These are phyloP conservation scores for Heterotis niloticus DNA, from an alignment of 2,113 vertebrate genomes.

Conservation along the genomic window DNA sequence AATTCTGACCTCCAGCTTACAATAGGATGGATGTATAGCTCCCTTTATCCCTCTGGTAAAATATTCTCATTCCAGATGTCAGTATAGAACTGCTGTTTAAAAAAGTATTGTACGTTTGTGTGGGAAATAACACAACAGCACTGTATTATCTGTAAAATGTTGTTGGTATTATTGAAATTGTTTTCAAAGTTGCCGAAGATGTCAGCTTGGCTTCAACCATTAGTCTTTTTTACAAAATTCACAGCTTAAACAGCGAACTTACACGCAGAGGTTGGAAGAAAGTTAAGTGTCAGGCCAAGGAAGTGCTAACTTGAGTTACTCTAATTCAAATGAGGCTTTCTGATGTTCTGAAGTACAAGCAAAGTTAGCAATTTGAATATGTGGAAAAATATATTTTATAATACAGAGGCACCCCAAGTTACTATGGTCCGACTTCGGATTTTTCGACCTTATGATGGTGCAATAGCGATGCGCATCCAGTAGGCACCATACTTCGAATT, in stretches of 20 bases:
- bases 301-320: neutral
- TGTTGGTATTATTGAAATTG: neutral
- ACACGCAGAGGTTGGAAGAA: neutral
- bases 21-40: neutral
- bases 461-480: too few species aligned
- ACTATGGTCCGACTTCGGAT: too few species aligned
- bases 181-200: conserved; percentile 2
- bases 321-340: neutral
- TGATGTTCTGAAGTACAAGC: neutral
- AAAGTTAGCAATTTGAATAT: neutral
- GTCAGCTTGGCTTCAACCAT: neutral
- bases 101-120: neutral
- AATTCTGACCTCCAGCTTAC: neutral
- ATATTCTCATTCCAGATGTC: too few species aligned
- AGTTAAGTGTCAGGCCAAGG: too few species aligned
- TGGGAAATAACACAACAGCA: neutral
- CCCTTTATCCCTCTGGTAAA: too few species aligned
- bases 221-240: neutral
- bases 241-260: neutral
- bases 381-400: neutral
- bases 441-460: too few species aligned
- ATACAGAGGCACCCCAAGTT: too few species aligned
- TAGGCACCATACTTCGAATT: too few species aligned
- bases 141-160: neutral
- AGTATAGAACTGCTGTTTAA: neutral